Evolutionary conservation across 2,888 invertebrate genomes (phyloP).

Genomic region (Eucera pruinosa): DNA sequence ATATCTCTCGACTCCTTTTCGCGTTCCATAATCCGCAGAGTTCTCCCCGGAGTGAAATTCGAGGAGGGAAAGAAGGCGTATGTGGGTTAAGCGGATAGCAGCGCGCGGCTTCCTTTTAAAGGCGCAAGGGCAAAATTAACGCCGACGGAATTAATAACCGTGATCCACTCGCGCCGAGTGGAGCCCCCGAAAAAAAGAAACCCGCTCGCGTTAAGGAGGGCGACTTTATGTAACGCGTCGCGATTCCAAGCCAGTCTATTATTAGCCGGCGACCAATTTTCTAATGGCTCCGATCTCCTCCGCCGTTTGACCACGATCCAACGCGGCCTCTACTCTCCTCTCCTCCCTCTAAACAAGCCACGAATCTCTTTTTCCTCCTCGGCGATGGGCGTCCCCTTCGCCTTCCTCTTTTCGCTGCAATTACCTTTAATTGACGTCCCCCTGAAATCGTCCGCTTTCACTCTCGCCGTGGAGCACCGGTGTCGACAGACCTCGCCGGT

Average conservation of each 20-base stretch:
- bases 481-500: constrained; percentile 45
- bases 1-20: no score
- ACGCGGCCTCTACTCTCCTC: no score
- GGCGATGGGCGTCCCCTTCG: no score
- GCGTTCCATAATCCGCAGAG: no score
- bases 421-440: constrained; percentile 62
- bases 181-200: constrained; percentile 15
- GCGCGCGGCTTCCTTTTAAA: constrained; percentile 18
- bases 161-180: neutral
- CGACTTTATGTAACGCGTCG: constrained; percentile 64
- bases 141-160: constrained; percentile 26
- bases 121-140: constrained; percentile 12
- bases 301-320: constrained; percentile 51
- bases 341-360: no score
- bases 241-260: constrained; percentile 66
- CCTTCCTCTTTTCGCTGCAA: constrained; percentile 47
- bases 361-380: no score
- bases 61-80: neutral
- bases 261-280: constrained; percentile 72
- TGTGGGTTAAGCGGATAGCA: constrained; percentile 25
- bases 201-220: neutral
- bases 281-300: constrained; percentile 69
- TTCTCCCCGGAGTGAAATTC: neutral
- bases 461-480: constrained; percentile 48
- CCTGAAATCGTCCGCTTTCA: constrained; percentile 61